Evolutionary conservation across 1,140 invertebrate species (phyloP), one percentile per base, ranked within the genome.

Genomic region (Pseudomyrmex pallidus): DNA sequence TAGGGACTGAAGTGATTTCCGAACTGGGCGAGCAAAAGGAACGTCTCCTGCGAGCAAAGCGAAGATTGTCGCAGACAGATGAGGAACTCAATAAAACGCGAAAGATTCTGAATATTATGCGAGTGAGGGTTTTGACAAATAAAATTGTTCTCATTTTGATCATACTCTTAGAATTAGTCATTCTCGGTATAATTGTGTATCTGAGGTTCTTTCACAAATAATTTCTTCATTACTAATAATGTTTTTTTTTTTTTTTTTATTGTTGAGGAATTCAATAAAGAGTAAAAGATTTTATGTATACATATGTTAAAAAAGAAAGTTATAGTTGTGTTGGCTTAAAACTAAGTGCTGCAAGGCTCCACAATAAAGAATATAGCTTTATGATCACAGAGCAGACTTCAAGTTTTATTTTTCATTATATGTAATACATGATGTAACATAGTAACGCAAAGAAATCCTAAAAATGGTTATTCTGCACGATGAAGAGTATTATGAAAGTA

Each of bases 1-100:
- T 98, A 85, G 97, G 97, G 0, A 96, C 95, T 3, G 96, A 97
- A 91, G 97, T 97, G 8, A 94, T 97, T n/a, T 94, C 95, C 70
- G 96, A 97, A 88, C 91, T 97, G 25, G 95, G 95, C 1, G 93
- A 91, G 76, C 96, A 97, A 90, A 93, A 96, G 84, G 96, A 97
- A 87, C 92, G 95, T 13, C 92, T 97, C 12, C 88, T 95, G 2
- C 89, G 96, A 84, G 96, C 96, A 13, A 95, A 95, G 90, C 94
- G 94, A 64, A 91, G 95, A 91, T 91, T 97, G 2, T 91, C 93
- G 4, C 95, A 96, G 64, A 97, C 96, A 13, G 95, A 97, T 91
- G 92, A 94, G 50, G 95, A 96, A 88, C 91, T 97, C 22, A 91
- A 94, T 44, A 94, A 93, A 90, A 96, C 96, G 77, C 93, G 94